These are phyloP conservation scores for Eidolon dupreanum DNA, from an alignment of 2,797 vertebrate genomes.

Conservation along the genomic window DNA sequence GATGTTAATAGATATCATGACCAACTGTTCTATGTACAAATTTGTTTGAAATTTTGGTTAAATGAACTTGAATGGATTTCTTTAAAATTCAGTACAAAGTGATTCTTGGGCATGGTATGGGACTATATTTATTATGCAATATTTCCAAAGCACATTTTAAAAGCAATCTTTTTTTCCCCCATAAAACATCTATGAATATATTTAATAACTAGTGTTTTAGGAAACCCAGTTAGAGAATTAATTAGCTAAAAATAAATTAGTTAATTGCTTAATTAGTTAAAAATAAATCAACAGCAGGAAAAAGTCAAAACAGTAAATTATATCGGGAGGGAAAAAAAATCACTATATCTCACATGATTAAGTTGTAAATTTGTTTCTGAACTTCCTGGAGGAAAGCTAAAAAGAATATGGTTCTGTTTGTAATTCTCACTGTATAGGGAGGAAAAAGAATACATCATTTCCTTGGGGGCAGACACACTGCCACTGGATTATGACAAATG, in stretches of 20 bases:
- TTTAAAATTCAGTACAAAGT: background rate
- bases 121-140: background rate
- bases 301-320: conserved; percentile 8
- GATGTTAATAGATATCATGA: background rate
- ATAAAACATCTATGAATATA: background rate
- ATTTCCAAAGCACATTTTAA: conserved; percentile 12
- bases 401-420: background rate
- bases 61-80: background rate
- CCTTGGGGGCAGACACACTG: background rate
- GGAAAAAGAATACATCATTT: background rate
- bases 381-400: conserved; percentile 1
- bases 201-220: conserved; percentile 3
- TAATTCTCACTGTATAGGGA: background rate
- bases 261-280: conserved; percentile 21
- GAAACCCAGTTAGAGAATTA: background rate
- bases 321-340: background rate
- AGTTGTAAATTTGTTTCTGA: conserved; percentile 15
- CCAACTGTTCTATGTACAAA: background rate
- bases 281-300: background rate
- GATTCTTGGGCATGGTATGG: background rate
- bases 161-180: background rate
- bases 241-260: conserved; percentile 34
- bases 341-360: background rate
- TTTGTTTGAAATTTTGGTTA: background rate
- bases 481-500: background rate